Conservation (phyloP, 2,113 vertebrate genomes). For the Andinoacara biseriatus region DNA sequence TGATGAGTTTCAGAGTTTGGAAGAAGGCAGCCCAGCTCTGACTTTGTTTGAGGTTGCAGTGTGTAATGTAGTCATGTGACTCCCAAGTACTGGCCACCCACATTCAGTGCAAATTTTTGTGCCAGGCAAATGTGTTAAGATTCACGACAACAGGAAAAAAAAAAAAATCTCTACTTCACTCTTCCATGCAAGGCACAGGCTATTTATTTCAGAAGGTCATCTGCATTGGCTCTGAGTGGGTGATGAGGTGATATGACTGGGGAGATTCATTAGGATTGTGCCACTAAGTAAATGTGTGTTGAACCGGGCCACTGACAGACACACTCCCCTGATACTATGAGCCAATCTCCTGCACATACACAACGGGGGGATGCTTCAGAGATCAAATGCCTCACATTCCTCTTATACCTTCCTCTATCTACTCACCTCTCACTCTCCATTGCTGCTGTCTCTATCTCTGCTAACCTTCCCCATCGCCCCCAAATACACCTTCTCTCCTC, state of each 20-base stretch:
- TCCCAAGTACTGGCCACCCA: neutral
- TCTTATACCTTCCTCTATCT: constrained; percentile 49
- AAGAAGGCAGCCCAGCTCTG: constrained; percentile 22
- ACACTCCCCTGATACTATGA: constrained; percentile 82
- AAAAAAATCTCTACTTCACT: neutral
- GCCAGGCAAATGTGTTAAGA: neutral
- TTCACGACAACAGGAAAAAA: neutral
- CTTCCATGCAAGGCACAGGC: neutral
- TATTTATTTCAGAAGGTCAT: constrained; percentile 82
- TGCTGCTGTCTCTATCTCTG: constrained; percentile 40
- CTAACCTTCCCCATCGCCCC: constrained; percentile 1
- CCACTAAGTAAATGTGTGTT: constrained; percentile 87
- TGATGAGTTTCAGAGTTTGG: constrained; percentile 54
- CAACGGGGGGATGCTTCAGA: constrained; percentile 50
- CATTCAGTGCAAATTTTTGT: neutral
- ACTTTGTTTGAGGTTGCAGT: constrained; percentile 38
- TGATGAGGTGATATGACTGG: constrained; percentile 72
- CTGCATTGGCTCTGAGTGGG: constrained; percentile 61
- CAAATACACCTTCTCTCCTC: constrained; percentile 42
- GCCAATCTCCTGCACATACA: constrained; percentile 82
- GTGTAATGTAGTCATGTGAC: neutral
- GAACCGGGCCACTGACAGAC: constrained; percentile 84
- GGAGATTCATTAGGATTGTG: constrained; percentile 88
- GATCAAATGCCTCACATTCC: constrained; percentile 48
- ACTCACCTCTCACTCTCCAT: constrained; percentile 55